Evolutionary conservation across 2,888 invertebrate species (phyloP), one percentile per base, ranked within the genome.

Genomic region (Gerris lacustris): DNA sequence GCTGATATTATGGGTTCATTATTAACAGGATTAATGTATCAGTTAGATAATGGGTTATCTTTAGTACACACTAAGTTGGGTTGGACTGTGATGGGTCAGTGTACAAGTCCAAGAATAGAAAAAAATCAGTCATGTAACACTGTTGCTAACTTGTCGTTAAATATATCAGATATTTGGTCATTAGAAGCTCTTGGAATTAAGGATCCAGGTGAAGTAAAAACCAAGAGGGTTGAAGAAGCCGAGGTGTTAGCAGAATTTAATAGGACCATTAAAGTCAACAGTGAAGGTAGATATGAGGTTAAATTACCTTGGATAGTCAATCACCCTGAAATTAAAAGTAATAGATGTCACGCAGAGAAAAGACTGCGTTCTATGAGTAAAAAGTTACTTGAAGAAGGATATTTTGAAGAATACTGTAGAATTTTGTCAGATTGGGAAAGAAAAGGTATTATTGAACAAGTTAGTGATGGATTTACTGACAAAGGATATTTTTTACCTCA

Each of bases 141-240:
- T 70, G 18, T 69, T 47, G n/a, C 73, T 75, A 17, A 75, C 74
- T 44, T 73, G 73, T 6, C 67, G 17, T 67, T 11, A 17, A 47
- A 17, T 73, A 47, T 78, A 6, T 73, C 76, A 1, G 75, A 78
- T 47, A 73, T 79, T 64, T 79, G 79, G 78, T 70, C 69, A 15
- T 72, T 79, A 4, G 79, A 79, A 45, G 73, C 75, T 6, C 64
- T 78, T 5, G 79, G 78, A 0, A 79, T 79, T 9, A 74, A 45
- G 6, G 77, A 79, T 70, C 77, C 78, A 0, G 68, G 74, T 0
- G 76, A 47, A 47, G 47, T 47, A 47, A 47, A 47, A 11, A 47
- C 7, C 11, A 47, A 11, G 6, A 47, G 11, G 6, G 11, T 47
- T 47, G 47, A 6, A 47, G 47, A 47, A 47, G 47, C 6, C 7